phyloP scores from a whole-genome alignment of 2,113 vertebrate species.

The Microcebus tavaratra region DNA sequence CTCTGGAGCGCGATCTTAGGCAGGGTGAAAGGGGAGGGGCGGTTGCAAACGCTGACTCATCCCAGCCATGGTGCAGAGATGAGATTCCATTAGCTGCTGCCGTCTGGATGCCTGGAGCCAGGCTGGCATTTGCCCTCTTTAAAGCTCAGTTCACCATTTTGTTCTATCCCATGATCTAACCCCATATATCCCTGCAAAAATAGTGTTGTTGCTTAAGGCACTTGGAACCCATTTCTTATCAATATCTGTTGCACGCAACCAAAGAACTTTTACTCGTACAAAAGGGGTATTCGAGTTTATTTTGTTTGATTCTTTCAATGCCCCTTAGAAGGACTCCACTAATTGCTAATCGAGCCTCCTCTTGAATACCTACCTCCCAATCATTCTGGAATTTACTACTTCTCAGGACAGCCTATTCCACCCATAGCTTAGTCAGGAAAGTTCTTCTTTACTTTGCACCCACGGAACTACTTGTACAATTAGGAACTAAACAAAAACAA shows the following conservation, averaged over 20 bases:
- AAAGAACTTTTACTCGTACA: no score
- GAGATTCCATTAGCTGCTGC: no score
- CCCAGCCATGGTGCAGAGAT: accelerated
- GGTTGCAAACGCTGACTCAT: neutral
- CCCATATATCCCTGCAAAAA: neutral
- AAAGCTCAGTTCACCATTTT: neutral
- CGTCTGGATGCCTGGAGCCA: neutral
- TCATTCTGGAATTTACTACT: neutral
- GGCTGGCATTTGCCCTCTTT: neutral
- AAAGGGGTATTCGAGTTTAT: neutral
- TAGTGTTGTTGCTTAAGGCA: neutral
- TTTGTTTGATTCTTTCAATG: neutral
- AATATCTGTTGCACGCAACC: neutral
- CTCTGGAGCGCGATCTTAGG: neutral
- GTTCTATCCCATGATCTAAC: neutral
- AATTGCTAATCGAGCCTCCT: neutral
- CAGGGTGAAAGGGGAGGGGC: no score
- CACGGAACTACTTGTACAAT: neutral
- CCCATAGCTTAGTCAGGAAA: neutral
- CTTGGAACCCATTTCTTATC: accelerated
- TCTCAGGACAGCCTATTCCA: neutral
- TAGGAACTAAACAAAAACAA: neutral
- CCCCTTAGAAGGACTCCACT: neutral
- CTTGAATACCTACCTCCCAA: accelerated
- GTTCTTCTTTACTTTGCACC: neutral